These are phyloP conservation scores for Tichodroma muraria DNA, from an alignment of 2,113 vertebrate species.

Conservation along the genomic window DNA sequence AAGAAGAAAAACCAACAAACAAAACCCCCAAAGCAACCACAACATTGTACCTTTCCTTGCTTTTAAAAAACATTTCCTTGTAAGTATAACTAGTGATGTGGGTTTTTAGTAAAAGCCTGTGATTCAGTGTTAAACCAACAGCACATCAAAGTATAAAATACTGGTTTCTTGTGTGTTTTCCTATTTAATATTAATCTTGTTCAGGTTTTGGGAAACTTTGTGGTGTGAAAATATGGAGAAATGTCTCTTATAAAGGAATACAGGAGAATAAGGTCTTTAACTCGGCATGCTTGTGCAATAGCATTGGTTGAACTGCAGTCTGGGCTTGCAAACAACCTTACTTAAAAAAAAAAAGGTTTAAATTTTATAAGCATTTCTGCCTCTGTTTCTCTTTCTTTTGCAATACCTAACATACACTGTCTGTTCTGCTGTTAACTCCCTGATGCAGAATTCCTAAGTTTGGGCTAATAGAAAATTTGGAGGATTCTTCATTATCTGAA, in stretches of 20 bases:
- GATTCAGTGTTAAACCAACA: neutral
- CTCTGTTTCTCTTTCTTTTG: neutral
- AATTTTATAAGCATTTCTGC: neutral
- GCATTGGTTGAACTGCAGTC: neutral
- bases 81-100: neutral
- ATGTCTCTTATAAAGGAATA: neutral
- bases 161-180: neutral
- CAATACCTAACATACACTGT: neutral
- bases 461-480: constrained; percentile 64
- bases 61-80: neutral
- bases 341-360: neutral
- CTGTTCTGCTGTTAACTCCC: constrained; percentile 57
- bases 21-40: neutral
- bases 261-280: neutral
- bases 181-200: neutral
- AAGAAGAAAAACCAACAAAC: neutral
- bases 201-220: neutral
- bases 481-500: constrained; percentile 66
- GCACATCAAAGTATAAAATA: neutral
- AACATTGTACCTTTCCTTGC: neutral
- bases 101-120: neutral
- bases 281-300: neutral
- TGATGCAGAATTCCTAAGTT: constrained; percentile 59
- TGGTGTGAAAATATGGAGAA: neutral
- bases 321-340: neutral